Evolutionary conservation across 2,113 vertebrate genomes (phyloP), one percentile per base, ranked within the genome.

Genomic region (Empidonax traillii): DNA sequence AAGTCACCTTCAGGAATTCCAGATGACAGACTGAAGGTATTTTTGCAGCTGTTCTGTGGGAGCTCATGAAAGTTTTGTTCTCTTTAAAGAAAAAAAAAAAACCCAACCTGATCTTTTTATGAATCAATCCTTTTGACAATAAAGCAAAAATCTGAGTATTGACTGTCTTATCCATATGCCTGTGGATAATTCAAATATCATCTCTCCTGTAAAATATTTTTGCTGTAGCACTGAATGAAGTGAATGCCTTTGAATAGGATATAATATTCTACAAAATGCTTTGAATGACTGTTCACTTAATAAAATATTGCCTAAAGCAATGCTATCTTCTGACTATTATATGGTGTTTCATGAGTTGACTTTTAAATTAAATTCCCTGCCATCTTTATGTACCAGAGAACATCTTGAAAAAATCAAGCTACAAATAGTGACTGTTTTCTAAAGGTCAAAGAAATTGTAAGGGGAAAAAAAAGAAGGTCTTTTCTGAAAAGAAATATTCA

Each of bases 21-120:
- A 95, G 90, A 95, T 97, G 91, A 92, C 86, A 90, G 66, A 79
- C 47, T 94, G 87, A 91, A 95, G 93, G 86, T 97, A 96, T 97
- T 98, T 97, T 97, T 97, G 96, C 94, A 98, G 97, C 97, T 98
- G 94, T 94, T 97, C 94, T 92, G 39, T 96, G 78, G 49, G 41
- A 97, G 65, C 72, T 95, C 61, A 88, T 95, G 87, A 94, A 97
- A 93, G 55, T 78, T 37, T 56, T 90, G 59, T 58, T 96, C 58
- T 22, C 51, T 93, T 93, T 63, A 76, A 85, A 80, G 65, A 24
- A 83, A 31, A 52, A 56, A 49, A 17, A 41, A 39, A 10, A 10
- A 39, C 11, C 28, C n/a, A 61, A 37, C 22, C 15, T 53, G 27
- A 55, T 10, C 23, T 78, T 79, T 93, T 85, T 59, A 56, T 71